phyloP scores from a whole-genome alignment of 2,888 invertebrate genomes.

The Noctuana brunneofusca region DNA sequence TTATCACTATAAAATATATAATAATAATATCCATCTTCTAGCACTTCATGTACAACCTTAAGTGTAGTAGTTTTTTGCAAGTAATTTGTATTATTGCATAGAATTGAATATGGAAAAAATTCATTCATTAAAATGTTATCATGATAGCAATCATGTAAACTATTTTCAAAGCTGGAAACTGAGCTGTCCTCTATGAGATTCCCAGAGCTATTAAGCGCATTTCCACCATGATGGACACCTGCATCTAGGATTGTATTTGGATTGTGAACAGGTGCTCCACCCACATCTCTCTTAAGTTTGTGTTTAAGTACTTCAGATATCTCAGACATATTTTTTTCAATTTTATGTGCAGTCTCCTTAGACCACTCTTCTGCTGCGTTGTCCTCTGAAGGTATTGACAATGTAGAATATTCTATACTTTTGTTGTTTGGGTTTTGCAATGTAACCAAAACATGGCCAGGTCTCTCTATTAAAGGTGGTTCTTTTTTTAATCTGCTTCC shows the following conservation, averaged over 20 bases:
- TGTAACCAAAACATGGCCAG: constrained; percentile 80
- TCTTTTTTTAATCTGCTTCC: constrained; percentile 86
- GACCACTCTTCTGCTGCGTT: constrained; percentile 25
- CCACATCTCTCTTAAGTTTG: constrained; percentile 60
- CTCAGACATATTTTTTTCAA: constrained; percentile 35
- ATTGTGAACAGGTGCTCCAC: constrained; percentile 61
- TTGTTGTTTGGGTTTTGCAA: constrained; percentile 62
- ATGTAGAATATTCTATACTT: constrained; percentile 37
- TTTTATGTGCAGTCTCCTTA: constrained; percentile 20
- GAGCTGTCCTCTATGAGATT: constrained; percentile 83
- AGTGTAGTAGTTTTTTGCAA: constrained; percentile 86
- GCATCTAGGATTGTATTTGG: constrained; percentile 85
- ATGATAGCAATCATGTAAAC: constrained; percentile 88
- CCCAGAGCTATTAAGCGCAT: constrained; percentile 83
- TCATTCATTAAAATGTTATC: constrained; percentile 89
- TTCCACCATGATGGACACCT: constrained; percentile 90
- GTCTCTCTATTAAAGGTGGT: constrained; percentile 82
- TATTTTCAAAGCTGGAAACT: constrained; percentile 92
- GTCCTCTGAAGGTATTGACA: constrained; percentile 18
- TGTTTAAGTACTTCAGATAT: constrained; percentile 36
- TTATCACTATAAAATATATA: constrained; percentile 95
- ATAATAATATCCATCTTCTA: constrained; percentile 92
- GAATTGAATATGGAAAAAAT: constrained; percentile 86
- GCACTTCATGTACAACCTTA: constrained; percentile 87
- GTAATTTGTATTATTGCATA: constrained; percentile 87